These are phyloP conservation scores for Drosophila kikkawai DNA, from an alignment of 1,140 invertebrate genomes.

Conservation along the genomic window DNA sequence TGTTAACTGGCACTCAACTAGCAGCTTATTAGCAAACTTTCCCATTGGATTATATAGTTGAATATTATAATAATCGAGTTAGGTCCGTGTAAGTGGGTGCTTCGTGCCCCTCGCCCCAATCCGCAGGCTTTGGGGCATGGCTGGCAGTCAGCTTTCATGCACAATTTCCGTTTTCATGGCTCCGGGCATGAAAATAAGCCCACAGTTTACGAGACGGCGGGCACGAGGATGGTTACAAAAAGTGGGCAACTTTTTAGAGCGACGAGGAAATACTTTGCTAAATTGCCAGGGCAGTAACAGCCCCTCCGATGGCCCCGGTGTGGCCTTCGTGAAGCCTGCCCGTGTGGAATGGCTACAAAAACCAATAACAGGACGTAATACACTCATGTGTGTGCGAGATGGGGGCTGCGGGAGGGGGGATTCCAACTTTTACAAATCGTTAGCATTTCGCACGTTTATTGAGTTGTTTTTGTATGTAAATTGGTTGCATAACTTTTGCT, in stretches of 20 bases:
- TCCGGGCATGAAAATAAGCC: constrained; percentile 71
- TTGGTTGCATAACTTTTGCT: constrained; percentile 79
- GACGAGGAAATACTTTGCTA: constrained; percentile 80
- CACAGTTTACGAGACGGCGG: constrained; percentile 65
- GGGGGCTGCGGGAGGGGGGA: constrained; percentile 22
- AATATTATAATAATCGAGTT: constrained; percentile 83
- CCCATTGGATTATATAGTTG: constrained; percentile 79
- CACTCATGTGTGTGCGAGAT: constrained; percentile 30
- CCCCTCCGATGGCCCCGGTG: constrained; percentile 3
- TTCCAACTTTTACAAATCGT: constrained; percentile 79
- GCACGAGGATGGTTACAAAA: constrained; percentile 45
- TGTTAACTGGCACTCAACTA: constrained; percentile 72
- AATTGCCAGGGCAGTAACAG: constrained; percentile 66
- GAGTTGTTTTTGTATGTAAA: constrained; percentile 84
- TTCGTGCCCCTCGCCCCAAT: constrained; percentile 8
- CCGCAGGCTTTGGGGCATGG: constrained; percentile 13
- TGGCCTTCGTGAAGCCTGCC: constrained; percentile 8
- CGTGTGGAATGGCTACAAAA: constrained; percentile 53
- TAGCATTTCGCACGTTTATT: constrained; percentile 83
- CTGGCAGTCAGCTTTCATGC: constrained; percentile 69
- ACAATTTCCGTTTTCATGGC: constrained; percentile 75
- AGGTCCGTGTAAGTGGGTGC: constrained; percentile 57
- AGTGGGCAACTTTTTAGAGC: constrained; percentile 77
- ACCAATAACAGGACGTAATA: constrained; percentile 66
- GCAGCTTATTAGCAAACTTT: constrained; percentile 81